A percentile compares a stretch with the other conserved stretches of the same genome.
phyloP scores from a whole-genome alignment of 2,113 vertebrate genomes.

The Phylloscopus trochilus region DNA sequence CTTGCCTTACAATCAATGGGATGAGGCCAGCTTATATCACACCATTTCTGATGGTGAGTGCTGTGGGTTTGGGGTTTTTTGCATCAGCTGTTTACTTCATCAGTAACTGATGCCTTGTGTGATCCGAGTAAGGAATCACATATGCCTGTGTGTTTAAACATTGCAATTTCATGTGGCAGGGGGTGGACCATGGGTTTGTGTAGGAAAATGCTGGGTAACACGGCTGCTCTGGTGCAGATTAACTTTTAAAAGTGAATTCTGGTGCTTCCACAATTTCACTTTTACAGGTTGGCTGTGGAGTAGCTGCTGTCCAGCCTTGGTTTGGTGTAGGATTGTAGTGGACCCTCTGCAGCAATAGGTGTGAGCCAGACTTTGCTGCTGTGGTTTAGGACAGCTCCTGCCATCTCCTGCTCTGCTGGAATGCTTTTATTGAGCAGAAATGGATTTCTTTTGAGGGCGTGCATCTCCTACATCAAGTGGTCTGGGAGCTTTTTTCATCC shows the following conservation, averaged over 20 bases:
- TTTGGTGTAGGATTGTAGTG: background rate
- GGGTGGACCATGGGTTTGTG: background rate
- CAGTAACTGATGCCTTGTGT: background rate
- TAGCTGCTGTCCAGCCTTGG: background rate
- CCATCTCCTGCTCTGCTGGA: background rate
- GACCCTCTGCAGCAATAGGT: background rate
- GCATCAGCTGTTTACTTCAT: background rate
- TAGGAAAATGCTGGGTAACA: background rate
- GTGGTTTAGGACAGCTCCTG: background rate
- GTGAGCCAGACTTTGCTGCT: background rate
- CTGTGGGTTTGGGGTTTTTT: background rate
- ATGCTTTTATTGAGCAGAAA: background rate
- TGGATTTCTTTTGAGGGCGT: background rate
- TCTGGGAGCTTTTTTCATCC: background rate
- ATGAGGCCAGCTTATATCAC: background rate
- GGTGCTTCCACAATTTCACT: background rate
- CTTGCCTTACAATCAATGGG: background rate
- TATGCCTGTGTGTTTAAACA: background rate
- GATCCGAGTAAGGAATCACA: accelerated
- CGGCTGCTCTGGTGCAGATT: background rate
- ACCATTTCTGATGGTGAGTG: background rate
- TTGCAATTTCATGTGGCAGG: background rate
- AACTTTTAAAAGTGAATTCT: background rate
- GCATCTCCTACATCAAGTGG: background rate
- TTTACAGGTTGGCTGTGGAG: background rate